A percentile compares a stretch with the other conserved stretches of the same genome.
Evolutionary conservation across 2,888 invertebrate species (phyloP).

Genomic region (Diaperis boleti): DNA sequence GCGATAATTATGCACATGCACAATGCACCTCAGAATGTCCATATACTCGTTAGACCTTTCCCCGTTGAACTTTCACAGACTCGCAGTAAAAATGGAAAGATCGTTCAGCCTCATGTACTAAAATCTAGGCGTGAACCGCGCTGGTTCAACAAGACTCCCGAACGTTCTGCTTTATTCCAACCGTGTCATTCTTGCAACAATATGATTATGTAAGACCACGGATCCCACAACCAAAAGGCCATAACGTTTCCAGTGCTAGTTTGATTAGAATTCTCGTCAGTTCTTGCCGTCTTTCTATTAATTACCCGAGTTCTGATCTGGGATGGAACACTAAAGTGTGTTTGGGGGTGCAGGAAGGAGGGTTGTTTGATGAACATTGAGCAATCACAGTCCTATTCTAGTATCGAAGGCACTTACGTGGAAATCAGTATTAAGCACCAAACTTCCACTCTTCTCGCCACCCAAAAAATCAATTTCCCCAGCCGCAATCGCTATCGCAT

Average conservation of each 20-base stretch:
- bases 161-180: conserved; percentile 11
- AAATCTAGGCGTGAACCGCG: conserved; percentile 35
- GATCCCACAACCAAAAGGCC: conserved; percentile 19
- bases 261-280: conserved; percentile 64
- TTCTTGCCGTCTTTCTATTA: conserved; percentile 64
- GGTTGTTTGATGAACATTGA: conserved; percentile 64
- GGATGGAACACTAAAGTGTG: conserved; percentile 56
- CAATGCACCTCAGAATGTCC: conserved; percentile 33
- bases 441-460: conserved; percentile 39
- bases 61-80: conserved; percentile 39
- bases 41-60: conserved; percentile 31
- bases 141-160: conserved; percentile 5
- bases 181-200: conserved; percentile 19
- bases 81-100: conserved; percentile 26
- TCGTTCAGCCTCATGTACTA: conserved; percentile 36
- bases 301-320: conserved; percentile 65
- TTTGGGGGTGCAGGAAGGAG: conserved; percentile 54
- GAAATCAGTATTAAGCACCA: conserved; percentile 46
- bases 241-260: conserved; percentile 40
- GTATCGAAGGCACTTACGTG: conserved; percentile 60
- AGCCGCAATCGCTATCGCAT: conserved; percentile 5
- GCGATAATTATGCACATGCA: conserved; percentile 37
- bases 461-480: conserved; percentile 32
- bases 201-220: conserved; percentile 10
- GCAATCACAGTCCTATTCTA: conserved; percentile 66